Evolutionary conservation across 2,888 invertebrate species (phyloP).

Genomic region (Melanostoma mellinum): DNA sequence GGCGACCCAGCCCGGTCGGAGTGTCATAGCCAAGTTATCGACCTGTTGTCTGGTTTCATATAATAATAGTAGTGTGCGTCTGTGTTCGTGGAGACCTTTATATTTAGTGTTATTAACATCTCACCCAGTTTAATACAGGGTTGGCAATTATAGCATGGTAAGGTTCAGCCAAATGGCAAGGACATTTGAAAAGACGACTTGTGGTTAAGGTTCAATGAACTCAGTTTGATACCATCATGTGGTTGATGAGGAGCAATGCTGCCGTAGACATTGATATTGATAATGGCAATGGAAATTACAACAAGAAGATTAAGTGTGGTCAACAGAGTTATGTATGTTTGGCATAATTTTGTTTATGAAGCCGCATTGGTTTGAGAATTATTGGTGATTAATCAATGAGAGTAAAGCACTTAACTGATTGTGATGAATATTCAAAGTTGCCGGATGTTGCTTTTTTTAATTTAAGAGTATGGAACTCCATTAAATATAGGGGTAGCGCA

Average conservation of each 20-base stretch:
- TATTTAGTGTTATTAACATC: constrained; percentile 52
- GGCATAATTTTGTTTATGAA: too few species aligned
- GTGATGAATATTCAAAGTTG: too few species aligned
- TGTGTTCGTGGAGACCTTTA: constrained; percentile 27
- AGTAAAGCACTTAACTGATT: too few species aligned
- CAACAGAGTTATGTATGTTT: background rate
- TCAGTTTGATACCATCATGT: constrained; percentile 25
- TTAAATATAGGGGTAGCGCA: too few species aligned
- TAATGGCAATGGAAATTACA: constrained; percentile 40
- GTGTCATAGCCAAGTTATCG: constrained; percentile 46
- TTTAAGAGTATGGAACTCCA: too few species aligned
- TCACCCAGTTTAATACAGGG: constrained; percentile 43
- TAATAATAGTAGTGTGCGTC: constrained; percentile 13
- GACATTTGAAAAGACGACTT: background rate
- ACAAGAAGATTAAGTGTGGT: constrained; percentile 52
- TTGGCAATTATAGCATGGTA: constrained; percentile 20
- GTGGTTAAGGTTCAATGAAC: constrained; percentile 1
- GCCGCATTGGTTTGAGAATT: too few species aligned
- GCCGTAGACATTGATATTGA: constrained; percentile 29
- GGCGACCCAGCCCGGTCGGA: background rate
- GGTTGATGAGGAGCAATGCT: constrained; percentile 7
- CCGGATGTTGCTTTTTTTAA: too few species aligned
- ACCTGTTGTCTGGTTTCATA: constrained; percentile 46
- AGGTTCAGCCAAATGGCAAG: background rate
- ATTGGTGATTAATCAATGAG: too few species aligned